Percentiles rank a stretch among this genome's conserved stretches.
These are phyloP conservation scores for Lordiphosa clarofinis DNA, from an alignment of 1,140 invertebrate species.

Conservation along the genomic window DNA sequence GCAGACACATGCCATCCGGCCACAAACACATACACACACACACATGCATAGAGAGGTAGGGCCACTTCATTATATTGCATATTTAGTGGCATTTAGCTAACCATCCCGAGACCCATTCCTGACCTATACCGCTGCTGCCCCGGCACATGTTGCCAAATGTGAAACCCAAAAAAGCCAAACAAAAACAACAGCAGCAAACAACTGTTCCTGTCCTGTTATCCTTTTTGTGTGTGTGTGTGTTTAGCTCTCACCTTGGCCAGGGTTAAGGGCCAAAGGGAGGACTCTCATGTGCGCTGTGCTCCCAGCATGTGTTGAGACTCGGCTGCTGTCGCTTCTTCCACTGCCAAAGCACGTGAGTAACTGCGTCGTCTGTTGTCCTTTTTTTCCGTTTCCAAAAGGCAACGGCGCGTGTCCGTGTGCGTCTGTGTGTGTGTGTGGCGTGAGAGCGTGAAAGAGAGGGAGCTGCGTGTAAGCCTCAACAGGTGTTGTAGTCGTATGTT, in stretches of 20 bases:
- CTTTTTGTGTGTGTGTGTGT: constrained; percentile 9
- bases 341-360: constrained; percentile 32
- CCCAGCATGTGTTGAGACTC: constrained; percentile 30
- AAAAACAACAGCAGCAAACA: constrained; percentile 47
- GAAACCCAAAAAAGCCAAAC: constrained; percentile 50
- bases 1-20: constrained; percentile 35
- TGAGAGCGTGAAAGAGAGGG: constrained; percentile 10
- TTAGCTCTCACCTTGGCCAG: constrained; percentile 1
- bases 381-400: constrained; percentile 21
- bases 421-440: not conserved
- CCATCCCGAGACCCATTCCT: constrained; percentile 33
- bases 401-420: constrained; percentile 57
- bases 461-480: constrained; percentile 46
- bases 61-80: constrained; percentile 57
- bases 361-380: constrained; percentile 57
- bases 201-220: constrained; percentile 8
- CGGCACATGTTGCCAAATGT: constrained; percentile 67
- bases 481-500: constrained; percentile 66
- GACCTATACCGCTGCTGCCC: constrained; percentile 30
- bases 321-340: constrained; percentile 17
- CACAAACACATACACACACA: constrained; percentile 11
- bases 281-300: constrained; percentile 9
- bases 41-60: not conserved
- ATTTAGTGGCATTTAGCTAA: constrained; percentile 66
- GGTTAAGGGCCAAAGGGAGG: constrained; percentile 1